phyloP scores from a whole-genome alignment of 2,113 vertebrate genomes.

The Cebidichthys violaceus region DNA sequence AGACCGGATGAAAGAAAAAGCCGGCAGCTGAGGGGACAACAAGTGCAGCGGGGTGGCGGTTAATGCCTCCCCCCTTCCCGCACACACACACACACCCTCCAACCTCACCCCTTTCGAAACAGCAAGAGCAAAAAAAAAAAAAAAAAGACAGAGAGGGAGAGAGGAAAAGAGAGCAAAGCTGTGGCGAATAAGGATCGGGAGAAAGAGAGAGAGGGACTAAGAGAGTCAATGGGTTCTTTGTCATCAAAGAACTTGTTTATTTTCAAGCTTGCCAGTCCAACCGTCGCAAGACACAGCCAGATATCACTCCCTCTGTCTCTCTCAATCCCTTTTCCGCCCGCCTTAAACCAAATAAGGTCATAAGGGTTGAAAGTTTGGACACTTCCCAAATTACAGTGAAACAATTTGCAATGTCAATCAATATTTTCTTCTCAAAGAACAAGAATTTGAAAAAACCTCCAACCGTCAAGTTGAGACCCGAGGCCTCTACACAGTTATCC shows the following conservation, averaged over 20 bases:
- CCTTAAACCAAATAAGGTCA: constrained; percentile 13
- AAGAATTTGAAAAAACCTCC: constrained; percentile 20
- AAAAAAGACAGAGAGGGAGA: constrained; percentile 55
- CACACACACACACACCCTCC: constrained; percentile 41
- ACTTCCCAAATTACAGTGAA: constrained; percentile 52
- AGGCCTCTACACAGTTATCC: constrained; percentile 67
- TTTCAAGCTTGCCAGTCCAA: constrained; percentile 85
- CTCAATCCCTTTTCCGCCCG: constrained; percentile 28
- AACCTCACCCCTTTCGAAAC: constrained; percentile 65
- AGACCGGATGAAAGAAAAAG: constrained; percentile 67
- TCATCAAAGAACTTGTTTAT: constrained; percentile 87
- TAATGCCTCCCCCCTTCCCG: constrained; percentile 58
- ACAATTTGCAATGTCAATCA: constrained; percentile 40
- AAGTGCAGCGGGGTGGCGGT: constrained; percentile 78
- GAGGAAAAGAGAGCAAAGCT: constrained; percentile 72
- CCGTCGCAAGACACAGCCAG: constrained; percentile 81
- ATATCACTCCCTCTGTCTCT: constrained; percentile 64
- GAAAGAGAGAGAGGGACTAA: constrained; percentile 77
- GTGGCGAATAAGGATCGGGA: constrained; percentile 79
- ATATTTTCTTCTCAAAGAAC: constrained; percentile 17
- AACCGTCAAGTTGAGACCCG: constrained; percentile 45
- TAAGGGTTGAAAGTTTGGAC: constrained; percentile 1
- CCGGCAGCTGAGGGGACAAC: constrained; percentile 77
- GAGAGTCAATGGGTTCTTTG: constrained; percentile 88
- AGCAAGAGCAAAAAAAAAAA: constrained; percentile 63